These are phyloP conservation scores for Deroplatys truncata DNA, from an alignment of 2,888 invertebrate species.

Conservation along the genomic window DNA sequence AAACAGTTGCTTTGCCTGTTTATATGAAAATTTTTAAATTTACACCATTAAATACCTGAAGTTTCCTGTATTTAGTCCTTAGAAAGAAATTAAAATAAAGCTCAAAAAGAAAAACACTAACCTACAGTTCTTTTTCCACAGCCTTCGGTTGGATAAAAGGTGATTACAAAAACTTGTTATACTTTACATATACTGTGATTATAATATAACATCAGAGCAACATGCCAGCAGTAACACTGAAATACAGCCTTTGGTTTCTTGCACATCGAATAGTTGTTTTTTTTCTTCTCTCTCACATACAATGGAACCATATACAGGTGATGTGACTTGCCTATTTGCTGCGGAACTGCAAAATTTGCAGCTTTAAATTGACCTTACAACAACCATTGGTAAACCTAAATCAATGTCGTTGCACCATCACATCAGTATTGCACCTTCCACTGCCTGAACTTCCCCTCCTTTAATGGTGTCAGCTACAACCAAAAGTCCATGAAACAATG, in stretches of 20 bases:
- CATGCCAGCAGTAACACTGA: not conserved
- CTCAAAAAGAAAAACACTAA: not conserved
- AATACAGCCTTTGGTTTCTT: not conserved
- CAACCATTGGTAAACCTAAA: not conserved
- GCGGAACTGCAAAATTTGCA: not conserved
- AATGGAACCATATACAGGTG: not conserved
- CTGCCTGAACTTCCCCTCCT: not conserved
- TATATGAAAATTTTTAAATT: too few species aligned
- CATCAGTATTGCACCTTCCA: not conserved
- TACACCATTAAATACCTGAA: too few species aligned
- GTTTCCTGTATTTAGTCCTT: too few species aligned
- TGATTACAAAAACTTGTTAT: not conserved
- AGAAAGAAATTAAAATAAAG: not conserved
- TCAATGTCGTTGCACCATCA: not conserved
- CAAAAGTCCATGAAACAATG: not conserved
- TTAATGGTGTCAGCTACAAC: not conserved
- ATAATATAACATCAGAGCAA: not conserved
- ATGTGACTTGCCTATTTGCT: not conserved
- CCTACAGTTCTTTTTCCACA: not conserved
- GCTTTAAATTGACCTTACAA: not conserved
- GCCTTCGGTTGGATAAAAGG: not conserved
- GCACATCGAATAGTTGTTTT: not conserved
- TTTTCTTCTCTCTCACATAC: not conserved
- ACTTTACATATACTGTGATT: not conserved
- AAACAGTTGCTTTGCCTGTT: too few species aligned